Base-by-base conservation (phyloP, 2,113 vertebrate species). In the Oxyura jamaicensis region DNA sequence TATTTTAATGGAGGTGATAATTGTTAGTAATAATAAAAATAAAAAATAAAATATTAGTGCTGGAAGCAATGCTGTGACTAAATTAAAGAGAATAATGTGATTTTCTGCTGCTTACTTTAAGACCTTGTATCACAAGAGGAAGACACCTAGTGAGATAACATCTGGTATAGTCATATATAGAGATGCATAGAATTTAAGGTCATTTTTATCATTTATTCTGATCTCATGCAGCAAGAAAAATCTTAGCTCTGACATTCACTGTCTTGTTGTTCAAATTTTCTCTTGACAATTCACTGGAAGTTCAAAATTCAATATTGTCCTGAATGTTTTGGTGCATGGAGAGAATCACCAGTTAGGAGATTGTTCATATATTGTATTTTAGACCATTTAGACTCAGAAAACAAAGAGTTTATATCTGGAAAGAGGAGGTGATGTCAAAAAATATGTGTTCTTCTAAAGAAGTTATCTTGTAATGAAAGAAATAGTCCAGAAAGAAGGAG, bases 91-190 rank as follows among this genome's bases (percentile, higher is more conserved):
- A 66, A 39, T 48, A n/a, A 44, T 68, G 39, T 36, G 18, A 75
- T 78, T 91, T 94, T 78, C 20, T 83, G 6, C 36, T 72, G 4
- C 29, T 75, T 72, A 35, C 20, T 89, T 56, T 44, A 53, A 86
- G 76, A 83, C 25, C 29, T 69, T 75, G 39, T 13, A 68, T 59
- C 6, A 12, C 4, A 10, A 59, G 86, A 88, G 46, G 74, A 48
- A 86, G 52, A 68, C 11, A 76, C 69, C 53, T 87, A 56, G 20
- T 93, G 88, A 86, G 86, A 48, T 39, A 91, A 68, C 81, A 92
- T 69, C 86, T 92, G 62, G 35, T 68, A 29, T 60, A 9, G 28
- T 91, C 39, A 36, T 11, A 87, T 28, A 78, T 56, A 56, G 13
- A 87, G 31, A 75, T 53, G 56, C 16, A 60, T 19, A 23, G 35